Conservation (phyloP, 2,113 vertebrate species). For the Camelus dromedarius region DNA sequence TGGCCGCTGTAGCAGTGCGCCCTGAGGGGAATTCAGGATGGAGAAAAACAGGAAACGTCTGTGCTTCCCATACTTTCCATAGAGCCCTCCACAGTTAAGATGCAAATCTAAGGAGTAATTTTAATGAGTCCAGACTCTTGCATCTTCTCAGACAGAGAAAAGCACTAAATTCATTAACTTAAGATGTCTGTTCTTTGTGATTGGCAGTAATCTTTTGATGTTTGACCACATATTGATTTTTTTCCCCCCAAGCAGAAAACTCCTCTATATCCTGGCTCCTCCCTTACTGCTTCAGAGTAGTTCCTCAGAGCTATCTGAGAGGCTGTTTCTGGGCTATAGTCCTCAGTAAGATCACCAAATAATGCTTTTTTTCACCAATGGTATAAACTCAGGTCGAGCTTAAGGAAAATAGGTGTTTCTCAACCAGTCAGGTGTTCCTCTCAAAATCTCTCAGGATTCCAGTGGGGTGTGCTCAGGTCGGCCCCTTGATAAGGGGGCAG, state of each 20-base stretch:
- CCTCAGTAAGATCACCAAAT: background rate
- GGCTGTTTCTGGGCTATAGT: background rate
- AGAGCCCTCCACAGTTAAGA: background rate
- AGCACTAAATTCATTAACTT: background rate
- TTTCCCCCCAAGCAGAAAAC: too few relatives aligned
- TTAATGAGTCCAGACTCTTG: background rate
- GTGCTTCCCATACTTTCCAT: background rate
- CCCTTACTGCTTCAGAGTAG: background rate
- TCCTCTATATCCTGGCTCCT: background rate
- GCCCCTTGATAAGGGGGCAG: background rate
- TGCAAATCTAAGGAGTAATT: background rate
- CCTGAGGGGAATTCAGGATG: background rate
- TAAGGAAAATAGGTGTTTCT: background rate
- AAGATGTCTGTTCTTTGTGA: background rate
- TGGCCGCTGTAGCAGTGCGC: background rate
- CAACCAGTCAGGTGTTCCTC: background rate
- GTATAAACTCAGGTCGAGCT: background rate
- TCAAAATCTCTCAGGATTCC: background rate
- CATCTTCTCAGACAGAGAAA: background rate
- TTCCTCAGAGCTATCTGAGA: background rate
- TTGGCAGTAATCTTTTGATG: background rate
- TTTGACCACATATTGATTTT: background rate
- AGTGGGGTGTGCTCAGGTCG: background rate
- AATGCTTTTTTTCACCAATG: background rate
- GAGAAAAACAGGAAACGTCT: background rate